Evolutionary conservation across 2,888 invertebrate genomes (phyloP), one percentile per base, ranked within the genome.

Genomic region (Apotomis betuletana): DNA sequence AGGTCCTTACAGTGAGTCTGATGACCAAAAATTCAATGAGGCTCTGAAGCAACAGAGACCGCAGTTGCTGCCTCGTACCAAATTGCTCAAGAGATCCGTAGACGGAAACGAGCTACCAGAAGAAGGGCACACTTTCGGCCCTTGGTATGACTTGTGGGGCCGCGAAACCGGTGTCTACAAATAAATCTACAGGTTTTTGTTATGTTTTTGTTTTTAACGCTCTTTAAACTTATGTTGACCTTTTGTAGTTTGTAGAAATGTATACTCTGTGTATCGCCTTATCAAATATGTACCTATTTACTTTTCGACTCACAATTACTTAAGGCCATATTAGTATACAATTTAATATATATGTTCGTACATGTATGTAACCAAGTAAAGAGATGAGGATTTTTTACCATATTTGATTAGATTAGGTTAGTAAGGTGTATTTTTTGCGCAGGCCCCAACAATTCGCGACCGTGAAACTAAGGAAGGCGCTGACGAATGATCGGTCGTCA

Each of bases 101-200:
- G 93, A 93, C 73, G 89, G 87, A 72, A 87, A 82, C 71, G 94
- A 94, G 77, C 87, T 94, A 74, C 92, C 92, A 65, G 94, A 94
- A 81, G 94, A 94, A 70, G 95, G 95, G 9, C 96, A 96, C 82
- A 96, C 95, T 77, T 97, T 97, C 85, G 97, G 97, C 0, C 97
- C 97, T 0, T 97, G 97, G 97, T 97, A 97, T 83, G 97, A 97
- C 89, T 94, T 97, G 75, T 97, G 97, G 97, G 97, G 96, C 46
- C 94, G 95, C 71, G 96, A 96, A 87, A 94, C 95, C 57, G 95
- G 95, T 46, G 95, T 95, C 79, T 94, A 94, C 85, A 94, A 94
- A 82, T 95, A 94, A 82, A 75, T 76, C 75, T 71, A 75, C 73
- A 85, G 85, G 85, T 87, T 82, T 84, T 85, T 85, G 82, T 79